Conservation (phyloP, 2,797 vertebrate species). For the Ciconia nigra region DNA sequence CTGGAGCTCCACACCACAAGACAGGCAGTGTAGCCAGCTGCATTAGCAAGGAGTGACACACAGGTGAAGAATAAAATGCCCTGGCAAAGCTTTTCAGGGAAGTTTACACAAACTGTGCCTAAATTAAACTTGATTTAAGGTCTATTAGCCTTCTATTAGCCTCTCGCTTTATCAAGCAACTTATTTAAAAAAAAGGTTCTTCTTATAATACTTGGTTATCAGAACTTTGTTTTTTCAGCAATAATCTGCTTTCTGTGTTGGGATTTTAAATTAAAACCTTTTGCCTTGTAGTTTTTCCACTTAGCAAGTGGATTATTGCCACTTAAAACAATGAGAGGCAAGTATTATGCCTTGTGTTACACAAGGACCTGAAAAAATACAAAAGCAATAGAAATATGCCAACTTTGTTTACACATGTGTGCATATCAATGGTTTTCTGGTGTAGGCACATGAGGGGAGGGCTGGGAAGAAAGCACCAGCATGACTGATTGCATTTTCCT, state of each 20-base stretch:
- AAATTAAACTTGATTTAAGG: background rate
- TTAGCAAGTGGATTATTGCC: slow-evolving; percentile 19
- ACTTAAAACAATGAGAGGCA: background rate
- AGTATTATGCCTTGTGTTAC: background rate
- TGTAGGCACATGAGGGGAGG: background rate
- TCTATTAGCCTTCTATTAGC: background rate
- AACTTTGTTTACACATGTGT: background rate
- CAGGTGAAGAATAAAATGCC: background rate
- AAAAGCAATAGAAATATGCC: background rate
- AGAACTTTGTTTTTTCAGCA: background rate
- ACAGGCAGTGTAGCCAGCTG: background rate
- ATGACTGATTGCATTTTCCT: slow-evolving; percentile 37
- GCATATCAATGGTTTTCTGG: background rate
- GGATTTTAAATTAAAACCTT: slow-evolving; percentile 16
- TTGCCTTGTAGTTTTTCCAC: background rate
- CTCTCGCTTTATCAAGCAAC: background rate
- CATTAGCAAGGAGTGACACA: background rate
- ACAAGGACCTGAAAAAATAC: background rate
- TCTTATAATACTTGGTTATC: background rate
- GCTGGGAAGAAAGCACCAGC: background rate
- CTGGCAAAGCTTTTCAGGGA: background rate
- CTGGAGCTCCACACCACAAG: background rate
- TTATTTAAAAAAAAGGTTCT: background rate
- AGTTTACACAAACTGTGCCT: background rate
- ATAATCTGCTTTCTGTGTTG: background rate